Evolutionary conservation across 30 jellyfish, hydroid and myxozoan genomes (phyloP).

Genomic region (Hydra vulgaris): DNA sequence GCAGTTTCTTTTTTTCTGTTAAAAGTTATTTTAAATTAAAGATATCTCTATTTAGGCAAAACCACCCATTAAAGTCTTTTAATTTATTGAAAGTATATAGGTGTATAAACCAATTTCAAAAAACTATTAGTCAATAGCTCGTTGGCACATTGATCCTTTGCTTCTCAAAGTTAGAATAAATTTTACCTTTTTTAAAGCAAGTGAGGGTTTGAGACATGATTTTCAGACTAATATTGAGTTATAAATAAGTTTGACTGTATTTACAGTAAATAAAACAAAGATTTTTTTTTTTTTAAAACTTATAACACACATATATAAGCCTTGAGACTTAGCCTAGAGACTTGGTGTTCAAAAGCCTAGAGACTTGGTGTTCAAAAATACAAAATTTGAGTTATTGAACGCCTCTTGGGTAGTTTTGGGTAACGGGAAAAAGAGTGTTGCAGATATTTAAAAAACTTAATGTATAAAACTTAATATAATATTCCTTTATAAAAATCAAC

Average conservation of each 20-base stretch:
- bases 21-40: not conserved
- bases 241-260: not conserved
- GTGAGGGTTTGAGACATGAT: too few relatives aligned
- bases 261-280: not conserved
- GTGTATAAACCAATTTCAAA: not conserved
- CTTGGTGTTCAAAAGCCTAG: not conserved
- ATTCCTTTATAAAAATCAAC: not conserved
- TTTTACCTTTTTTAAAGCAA: too few relatives aligned
- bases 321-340: not conserved
- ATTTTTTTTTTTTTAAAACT: not conserved
- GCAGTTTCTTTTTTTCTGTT: not conserved
- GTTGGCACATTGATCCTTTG: not conserved
- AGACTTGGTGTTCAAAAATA: too few relatives aligned
- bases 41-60: not conserved
- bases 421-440: not conserved
- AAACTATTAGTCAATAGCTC: not conserved
- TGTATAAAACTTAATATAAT: not conserved
- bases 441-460: not conserved
- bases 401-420: too few relatives aligned
- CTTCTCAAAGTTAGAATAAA: too few relatives aligned
- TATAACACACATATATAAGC: not conserved
- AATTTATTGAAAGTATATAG: not conserved
- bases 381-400: too few relatives aligned
- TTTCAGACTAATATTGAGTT: not conserved
- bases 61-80: not conserved